Evolutionary conservation across 2,797 vertebrate genomes (phyloP), one percentile per base, ranked within the genome.

Genomic region (Melanitta fusca): DNA sequence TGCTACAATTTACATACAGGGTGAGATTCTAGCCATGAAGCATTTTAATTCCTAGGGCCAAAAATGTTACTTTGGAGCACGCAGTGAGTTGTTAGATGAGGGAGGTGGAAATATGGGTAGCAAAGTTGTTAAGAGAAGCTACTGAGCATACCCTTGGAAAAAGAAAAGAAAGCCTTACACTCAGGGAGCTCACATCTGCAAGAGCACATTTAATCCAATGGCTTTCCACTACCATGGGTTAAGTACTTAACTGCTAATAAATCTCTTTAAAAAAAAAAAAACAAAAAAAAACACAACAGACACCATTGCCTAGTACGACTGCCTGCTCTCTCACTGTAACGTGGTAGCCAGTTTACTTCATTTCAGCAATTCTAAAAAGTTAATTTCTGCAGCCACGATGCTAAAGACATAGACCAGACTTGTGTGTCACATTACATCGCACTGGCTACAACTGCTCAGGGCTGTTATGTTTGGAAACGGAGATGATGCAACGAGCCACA

Each of bases 371-470:
- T 80, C 68, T 79, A 45, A 75, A 32, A 56, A 64, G 61, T 65
- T 80, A 36, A 74, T 89, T 92, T 95, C 77, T 91, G 64, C 85
- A 79, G 58, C 36, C 87, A 91, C 72, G 87, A 89, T 91, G 70
- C 73, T 72, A 9, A 83, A 89, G 91, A 89, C 11, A 11, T 6
- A 93, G 54, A 84, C 62, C 75, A 96, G 82, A 91, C 19, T 69
- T 38, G 73, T 75, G 51, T 65, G 92, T 80, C 80, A 92, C 70
- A 16, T 91, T 80, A 92, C 80, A 71, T 58, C 78, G 71, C 4
- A 64, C 60, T 61, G 83, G 86, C 80, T 91, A 87, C 56, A 82
- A 60, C 72, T 72, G 89, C 89, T 92, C 30, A 5, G 38, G 41
- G 80, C 25, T 72, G 91, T 85, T 95, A 43, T 34, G 75, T 71